Percentiles rank a stretch among this genome's conserved stretches.
Conservation (phyloP, 2,797 vertebrate genomes). For the Sebastes variabilis region DNA sequence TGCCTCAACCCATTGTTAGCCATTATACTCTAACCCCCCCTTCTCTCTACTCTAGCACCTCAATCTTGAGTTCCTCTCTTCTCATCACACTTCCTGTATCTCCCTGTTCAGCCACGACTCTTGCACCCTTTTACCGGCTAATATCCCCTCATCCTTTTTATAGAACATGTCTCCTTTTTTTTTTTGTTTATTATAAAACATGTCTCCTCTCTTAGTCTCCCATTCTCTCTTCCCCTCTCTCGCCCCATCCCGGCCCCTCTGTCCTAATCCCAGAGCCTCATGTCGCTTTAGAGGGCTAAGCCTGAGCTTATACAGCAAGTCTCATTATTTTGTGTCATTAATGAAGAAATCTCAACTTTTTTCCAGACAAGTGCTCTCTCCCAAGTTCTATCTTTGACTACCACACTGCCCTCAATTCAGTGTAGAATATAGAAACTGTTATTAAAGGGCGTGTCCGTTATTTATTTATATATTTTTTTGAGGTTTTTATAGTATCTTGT, state of each 20-base stretch:
- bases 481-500: too few species aligned
- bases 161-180: conserved; percentile 8
- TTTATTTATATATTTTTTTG: too few species aligned
- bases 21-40: conserved; percentile 15
- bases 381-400: neutral
- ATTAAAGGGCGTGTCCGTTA: neutral
- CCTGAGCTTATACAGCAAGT: conserved; percentile 45
- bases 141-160: conserved; percentile 7
- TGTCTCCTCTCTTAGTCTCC: neutral
- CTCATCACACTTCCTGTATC: conserved; percentile 17
- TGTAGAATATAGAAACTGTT: neutral
- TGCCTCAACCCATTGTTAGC: conserved; percentile 51
- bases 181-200: neutral
- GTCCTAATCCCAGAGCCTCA: conserved; percentile 60
- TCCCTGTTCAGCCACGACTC: neutral
- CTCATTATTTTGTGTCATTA: conserved; percentile 51
- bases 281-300: conserved; percentile 49
- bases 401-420: neutral
- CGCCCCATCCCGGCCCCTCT: conserved; percentile 29
- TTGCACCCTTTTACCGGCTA: conserved; percentile 15
- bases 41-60: conserved; percentile 2
- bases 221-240: conserved; percentile 4
- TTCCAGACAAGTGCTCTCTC: neutral
- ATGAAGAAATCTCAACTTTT: conserved; percentile 23
- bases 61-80: conserved; percentile 10